Evolutionary conservation across 2,888 invertebrate species (phyloP).

Genomic region (Thalpophila matura): DNA sequence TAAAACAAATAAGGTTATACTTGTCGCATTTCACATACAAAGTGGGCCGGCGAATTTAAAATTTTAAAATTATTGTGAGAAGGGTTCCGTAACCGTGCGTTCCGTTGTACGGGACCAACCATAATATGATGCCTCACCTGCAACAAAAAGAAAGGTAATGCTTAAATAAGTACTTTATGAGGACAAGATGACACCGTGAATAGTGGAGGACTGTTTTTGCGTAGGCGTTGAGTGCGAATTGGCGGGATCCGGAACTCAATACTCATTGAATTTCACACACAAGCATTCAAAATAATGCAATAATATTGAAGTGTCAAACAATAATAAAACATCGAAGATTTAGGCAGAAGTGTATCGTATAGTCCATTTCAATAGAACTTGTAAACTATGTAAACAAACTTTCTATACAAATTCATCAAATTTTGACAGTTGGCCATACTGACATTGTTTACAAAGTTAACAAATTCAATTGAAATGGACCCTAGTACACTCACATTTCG

Average conservation of each 20-base stretch:
- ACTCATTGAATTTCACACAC: neutral
- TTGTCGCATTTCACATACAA: conserved; percentile 65
- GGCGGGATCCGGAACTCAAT: neutral
- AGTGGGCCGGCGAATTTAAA: conserved; percentile 72
- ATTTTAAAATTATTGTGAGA: conserved; percentile 69
- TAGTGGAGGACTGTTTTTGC: conserved; percentile 27
- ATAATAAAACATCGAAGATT: too few relatives aligned
- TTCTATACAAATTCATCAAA: too few relatives aligned
- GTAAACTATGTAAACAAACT: too few relatives aligned
- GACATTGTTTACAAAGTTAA: too few relatives aligned
- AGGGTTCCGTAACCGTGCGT: conserved; percentile 21
- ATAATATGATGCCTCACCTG: conserved; percentile 60
- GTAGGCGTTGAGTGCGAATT: conserved; percentile 16
- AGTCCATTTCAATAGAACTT: too few relatives aligned
- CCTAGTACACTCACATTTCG: too few relatives aligned
- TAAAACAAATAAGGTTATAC: conserved; percentile 73
- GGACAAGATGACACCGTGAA: conserved; percentile 34
- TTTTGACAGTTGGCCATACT: too few relatives aligned
- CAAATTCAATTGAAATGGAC: too few relatives aligned
- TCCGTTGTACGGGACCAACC: conserved; percentile 36
- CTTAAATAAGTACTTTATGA: conserved; percentile 56
- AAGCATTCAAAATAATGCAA: neutral
- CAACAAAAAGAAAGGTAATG: conserved; percentile 61
- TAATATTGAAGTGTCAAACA: neutral
- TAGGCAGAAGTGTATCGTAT: too few relatives aligned